These are phyloP conservation scores for Folsomia candida DNA, from an alignment of 2,888 invertebrate genomes.

Conservation along the genomic window DNA sequence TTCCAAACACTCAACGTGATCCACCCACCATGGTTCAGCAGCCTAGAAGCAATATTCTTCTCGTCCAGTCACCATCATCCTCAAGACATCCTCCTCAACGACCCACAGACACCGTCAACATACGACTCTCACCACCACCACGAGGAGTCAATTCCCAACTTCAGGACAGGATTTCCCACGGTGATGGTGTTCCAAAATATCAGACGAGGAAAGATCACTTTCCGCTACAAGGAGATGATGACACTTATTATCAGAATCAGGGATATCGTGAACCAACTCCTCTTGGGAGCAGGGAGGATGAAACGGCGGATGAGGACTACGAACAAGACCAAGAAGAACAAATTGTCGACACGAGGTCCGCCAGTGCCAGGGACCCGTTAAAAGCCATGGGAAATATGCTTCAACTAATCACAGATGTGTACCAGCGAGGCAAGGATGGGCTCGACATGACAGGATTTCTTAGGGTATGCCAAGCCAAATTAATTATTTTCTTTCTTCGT, in stretches of 20 bases:
- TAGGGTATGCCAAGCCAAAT: constrained; percentile 10
- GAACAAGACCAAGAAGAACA: constrained; percentile 10
- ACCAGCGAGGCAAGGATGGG: constrained; percentile 33
- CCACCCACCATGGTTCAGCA: background rate
- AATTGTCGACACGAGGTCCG: background rate
- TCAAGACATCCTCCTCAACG: background rate
- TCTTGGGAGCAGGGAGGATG: too few species aligned
- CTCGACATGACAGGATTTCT: constrained; percentile 42
- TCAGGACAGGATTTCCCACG: too few species aligned
- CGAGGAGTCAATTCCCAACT: too few species aligned
- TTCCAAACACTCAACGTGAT: background rate
- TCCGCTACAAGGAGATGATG: background rate
- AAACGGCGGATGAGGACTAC: constrained; percentile 21
- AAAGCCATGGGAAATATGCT: constrained; percentile 42
- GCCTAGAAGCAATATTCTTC: background rate
- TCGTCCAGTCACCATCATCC: constrained; percentile 3
- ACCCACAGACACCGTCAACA: background rate
- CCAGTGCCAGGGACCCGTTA: constrained; percentile 1
- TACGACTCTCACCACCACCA: background rate
- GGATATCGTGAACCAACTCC: too few species aligned
- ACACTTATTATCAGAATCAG: constrained; percentile 8
- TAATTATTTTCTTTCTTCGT: background rate
- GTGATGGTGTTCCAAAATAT: too few species aligned
- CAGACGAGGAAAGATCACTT: too few species aligned
- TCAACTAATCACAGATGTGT: constrained; percentile 45